Percentiles rank a stretch among this genome's conserved stretches.
Evolutionary conservation across 2,113 vertebrate species (phyloP).

Genomic region (Microcebus jonahi): DNA sequence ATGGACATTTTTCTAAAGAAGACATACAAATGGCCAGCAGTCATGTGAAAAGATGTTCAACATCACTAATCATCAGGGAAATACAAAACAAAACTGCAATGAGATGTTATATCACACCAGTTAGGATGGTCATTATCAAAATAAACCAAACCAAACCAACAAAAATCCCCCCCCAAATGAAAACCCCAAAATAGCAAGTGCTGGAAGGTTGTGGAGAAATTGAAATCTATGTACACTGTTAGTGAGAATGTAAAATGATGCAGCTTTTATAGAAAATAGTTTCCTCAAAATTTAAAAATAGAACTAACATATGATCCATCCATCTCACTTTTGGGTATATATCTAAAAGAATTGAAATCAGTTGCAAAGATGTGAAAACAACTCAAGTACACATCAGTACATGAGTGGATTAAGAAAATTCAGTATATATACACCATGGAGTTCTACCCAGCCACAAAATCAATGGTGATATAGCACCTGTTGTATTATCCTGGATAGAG

Average conservation of each 20-base stretch:
- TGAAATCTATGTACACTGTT: neutral
- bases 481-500: too few relatives aligned
- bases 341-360: neutral
- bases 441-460: too few relatives aligned
- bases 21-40: neutral
- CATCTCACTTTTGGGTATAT: neutral
- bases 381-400: too few relatives aligned
- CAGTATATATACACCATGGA: too few relatives aligned
- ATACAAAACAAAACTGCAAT: neutral
- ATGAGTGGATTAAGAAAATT: too few relatives aligned
- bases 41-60: neutral
- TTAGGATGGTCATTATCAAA: neutral
- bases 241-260: neutral
- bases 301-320: neutral
- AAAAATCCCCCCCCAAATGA: neutral
- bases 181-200: neutral
- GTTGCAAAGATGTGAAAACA: too few relatives aligned
- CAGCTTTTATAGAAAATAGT: neutral
- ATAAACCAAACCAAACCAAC: neutral
- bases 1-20: neutral
- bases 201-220: neutral
- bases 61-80: neutral
- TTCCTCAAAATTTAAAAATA: neutral
- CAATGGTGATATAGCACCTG: too few relatives aligned
- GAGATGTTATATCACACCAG: neutral